Base-by-base conservation (phyloP, 2,888 invertebrate species). In the Apamea anceps region DNA sequence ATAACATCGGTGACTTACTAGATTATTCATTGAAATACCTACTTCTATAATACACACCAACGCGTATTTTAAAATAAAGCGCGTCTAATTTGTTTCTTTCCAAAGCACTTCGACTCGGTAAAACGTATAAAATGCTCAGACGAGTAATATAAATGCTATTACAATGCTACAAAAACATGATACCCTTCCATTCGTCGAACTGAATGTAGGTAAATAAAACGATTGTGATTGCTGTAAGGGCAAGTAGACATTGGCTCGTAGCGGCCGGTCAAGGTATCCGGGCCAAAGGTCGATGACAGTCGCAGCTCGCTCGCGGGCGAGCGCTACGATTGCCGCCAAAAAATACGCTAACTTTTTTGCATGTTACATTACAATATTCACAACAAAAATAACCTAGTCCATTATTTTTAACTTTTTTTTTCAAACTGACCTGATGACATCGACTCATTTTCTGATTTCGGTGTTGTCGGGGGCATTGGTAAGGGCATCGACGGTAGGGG, bases 271-370 rank as follows among this genome's bases (percentile, higher is more conserved):
- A 97, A 97, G 96, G 96, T 97, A 96, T 97, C 95, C 95, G 95
- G 96, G 96, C 94, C 96, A 97, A 96, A 97, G 96, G 96, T 97
- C 96, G 96, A 96, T 96, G 96, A 96, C 96, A 96, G 96, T 81
- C 79, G 85, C 93, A 57, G 91, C 89, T 91, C 89, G 85, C 90
- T 88, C 89, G 89, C 90, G 89, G 86, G 81, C 85, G 88, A 89
- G 87, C 90, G 84, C 85, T 90, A 90, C 89, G 91, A 90, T 93
- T 93, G 92, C 95, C 95, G 95, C 95, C 95, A 94, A 95, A 95
- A 93, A 91, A 91, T 87, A 87, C 83, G 77, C 71, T 37, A 80
- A 76, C 74, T 68, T 74, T 67, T 80, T 75, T 25, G 78, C 82
- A 80, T 32, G 65, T n/a, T 71, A 74, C 42, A 62, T 37, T 67